A percentile compares a stretch with the other conserved stretches of the same genome.
These are phyloP conservation scores for Melierax canorus DNA, from an alignment of 2,113 vertebrate species.

Conservation along the genomic window DNA sequence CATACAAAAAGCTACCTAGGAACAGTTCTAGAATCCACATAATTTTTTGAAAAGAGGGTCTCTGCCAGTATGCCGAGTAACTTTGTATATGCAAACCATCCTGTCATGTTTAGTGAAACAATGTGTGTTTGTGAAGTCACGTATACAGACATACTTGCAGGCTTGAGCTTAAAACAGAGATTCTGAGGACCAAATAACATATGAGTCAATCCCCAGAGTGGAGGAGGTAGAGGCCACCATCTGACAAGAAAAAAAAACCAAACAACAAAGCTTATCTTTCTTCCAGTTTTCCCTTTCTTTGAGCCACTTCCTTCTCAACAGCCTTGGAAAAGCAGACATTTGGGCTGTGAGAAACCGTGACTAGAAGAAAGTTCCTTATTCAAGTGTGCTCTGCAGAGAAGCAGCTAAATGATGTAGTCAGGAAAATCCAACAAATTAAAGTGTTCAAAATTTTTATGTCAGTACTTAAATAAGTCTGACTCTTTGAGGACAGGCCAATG, in stretches of 20 bases:
- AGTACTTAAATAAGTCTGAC: not conserved
- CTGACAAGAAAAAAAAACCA: not conserved
- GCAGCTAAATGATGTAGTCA: not conserved
- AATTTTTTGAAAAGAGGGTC: not conserved
- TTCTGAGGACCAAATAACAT: not conserved
- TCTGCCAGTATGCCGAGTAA: not conserved
- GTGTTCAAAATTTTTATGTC: not conserved
- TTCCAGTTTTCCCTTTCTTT: not conserved
- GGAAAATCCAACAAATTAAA: not conserved
- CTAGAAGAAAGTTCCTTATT: not conserved
- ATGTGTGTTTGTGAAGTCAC: not conserved
- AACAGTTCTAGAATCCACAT: not conserved
- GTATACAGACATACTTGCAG: not conserved
- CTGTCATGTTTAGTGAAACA: not conserved
- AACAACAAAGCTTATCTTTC: not conserved
- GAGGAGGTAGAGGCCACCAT: not conserved
- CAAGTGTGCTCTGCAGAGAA: not conserved
- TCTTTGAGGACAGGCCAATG: not conserved
- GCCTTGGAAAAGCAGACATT: not conserved
- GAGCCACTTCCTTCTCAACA: not conserved
- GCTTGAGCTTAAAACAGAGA: not conserved
- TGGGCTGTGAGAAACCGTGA: not conserved
- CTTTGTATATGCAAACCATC: not conserved
- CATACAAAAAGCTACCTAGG: not conserved
- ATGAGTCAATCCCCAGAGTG: not conserved